Evolutionary conservation across 2,888 invertebrate genomes (phyloP), one percentile per base, ranked within the genome.

Genomic region (Cephus pulcher): DNA sequence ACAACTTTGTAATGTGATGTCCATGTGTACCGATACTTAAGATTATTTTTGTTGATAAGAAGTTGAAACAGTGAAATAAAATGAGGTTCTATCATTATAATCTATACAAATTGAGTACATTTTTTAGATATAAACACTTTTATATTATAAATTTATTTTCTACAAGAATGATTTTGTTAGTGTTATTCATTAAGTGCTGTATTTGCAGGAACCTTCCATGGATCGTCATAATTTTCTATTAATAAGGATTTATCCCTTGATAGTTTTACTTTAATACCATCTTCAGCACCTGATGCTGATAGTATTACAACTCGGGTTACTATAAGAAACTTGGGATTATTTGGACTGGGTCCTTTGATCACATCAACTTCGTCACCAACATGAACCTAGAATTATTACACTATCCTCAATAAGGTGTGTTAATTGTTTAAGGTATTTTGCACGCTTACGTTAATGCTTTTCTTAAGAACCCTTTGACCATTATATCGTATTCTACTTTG

Each of bases 401-500:
- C 23, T 1, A 56, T 1, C 0, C 56, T 56, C 23, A 69, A 76
- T 34, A 69, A 76, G 76, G 74, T 76, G 77, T 77, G 71, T 73
- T 75, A 30, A 12, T 23, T n/a, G 15, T 33, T 33, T 12, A n/a
- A 15, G 23, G 35, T 34, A 69, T 73, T 73, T 75, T 33, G 70
- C 71, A 40, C 78, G 74, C 93, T 92, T 91, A 97, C 95, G 85
- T 93, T 91, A 30, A 91, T 89, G 91, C 96, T 96, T 92, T 97
- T 97, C 90, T 97, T 97, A 69, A 92, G 81, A 0, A 96, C 91
- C 89, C 96, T 96, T 82, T 94, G 93, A 11, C 97, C 97, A 92
- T 97, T 97, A 0, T 97, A 90, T 87, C 96, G 94, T 81, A 97
- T 94, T 93, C 94, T 96, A 88, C 95, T 96, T 83, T 96, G 95